Evolutionary conservation across 2,113 vertebrate species (phyloP), one percentile per base, ranked within the genome.

Genomic region (Oreochromis spilurus): DNA sequence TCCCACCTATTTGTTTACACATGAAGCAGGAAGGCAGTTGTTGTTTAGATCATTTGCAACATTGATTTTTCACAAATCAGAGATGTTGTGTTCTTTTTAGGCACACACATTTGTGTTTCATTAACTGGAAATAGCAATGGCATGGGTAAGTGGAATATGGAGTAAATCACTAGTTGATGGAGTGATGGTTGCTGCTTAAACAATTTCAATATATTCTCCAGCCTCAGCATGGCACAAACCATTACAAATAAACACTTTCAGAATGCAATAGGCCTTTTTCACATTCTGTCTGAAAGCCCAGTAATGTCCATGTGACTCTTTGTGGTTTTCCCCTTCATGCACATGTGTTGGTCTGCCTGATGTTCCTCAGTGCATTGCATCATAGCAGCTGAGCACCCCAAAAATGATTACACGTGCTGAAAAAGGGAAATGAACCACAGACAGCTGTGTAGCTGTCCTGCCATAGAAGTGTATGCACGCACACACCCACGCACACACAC

Each of bases 361-460:
- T 67, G 31, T 78, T 88, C 50, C 38, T 85, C 10, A 83, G 84
- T 38, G 17, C 26, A 77, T 84, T 87, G 85, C 91, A 72, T 89
- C 87, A 84, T 85, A 34, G 87, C 94, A 95, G 93, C 90, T 95
- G 92, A 94, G 83, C 86, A 82, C 83, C 29, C 70, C 62, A 83
- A 89, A 88, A 94, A 88, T 84, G 72, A 91, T 88, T 80, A 48
- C 91, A 88, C 62, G 24, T 82, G 81, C 88, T 87, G 89, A 93
- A 88, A 60, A 77, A 43, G 84, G 85, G 80, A 87, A 90, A 87
- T 83, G 29, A 75, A 83, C 77, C 52, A 57, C 55, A 84, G 43
- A 57, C 92, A 95, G 85, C 92, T 95, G 94, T 90, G 84, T 67
- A 75, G 52, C 75, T 85, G 70, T 90, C 79, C 48, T 77, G 31